These are phyloP conservation scores for Aegithalos caudatus DNA, from an alignment of 2,113 vertebrate genomes.

Conservation along the genomic window DNA sequence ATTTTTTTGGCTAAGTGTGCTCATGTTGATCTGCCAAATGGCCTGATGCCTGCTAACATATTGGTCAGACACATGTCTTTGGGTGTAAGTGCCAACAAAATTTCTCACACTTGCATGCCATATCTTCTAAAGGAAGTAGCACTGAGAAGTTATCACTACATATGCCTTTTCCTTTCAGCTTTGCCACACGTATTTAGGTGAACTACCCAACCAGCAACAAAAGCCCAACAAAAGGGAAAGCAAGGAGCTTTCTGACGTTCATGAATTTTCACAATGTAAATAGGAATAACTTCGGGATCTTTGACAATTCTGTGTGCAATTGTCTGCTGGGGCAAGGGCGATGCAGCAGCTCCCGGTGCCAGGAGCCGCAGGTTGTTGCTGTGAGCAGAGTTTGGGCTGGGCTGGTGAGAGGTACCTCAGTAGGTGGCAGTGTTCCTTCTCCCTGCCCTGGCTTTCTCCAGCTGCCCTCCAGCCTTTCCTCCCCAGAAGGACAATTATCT, in stretches of 20 bases:
- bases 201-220: neutral
- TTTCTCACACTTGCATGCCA: neutral
- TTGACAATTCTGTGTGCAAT: neutral
- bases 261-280: neutral
- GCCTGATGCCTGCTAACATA: constrained; percentile 20
- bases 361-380: neutral
- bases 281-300: neutral
- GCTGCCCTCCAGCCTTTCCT: neutral
- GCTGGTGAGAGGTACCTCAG: neutral
- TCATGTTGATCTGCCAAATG: constrained; percentile 25
- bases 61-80: constrained; percentile 34
- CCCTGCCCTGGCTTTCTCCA: neutral
- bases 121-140: neutral
- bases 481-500: neutral
- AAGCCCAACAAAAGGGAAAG: neutral
- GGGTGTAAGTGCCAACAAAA: neutral
- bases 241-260: neutral
- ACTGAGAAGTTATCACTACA: neutral
- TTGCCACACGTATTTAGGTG: neutral
- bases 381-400: neutral
- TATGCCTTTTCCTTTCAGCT: neutral
- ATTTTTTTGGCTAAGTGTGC: neutral
- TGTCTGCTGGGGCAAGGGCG: neutral
- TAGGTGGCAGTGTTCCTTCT: neutral
- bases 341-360: rapidly evolving